Evolutionary conservation across 2,113 vertebrate species (phyloP), one percentile per base, ranked within the genome.

Genomic region (Phoxinus phoxinus): DNA sequence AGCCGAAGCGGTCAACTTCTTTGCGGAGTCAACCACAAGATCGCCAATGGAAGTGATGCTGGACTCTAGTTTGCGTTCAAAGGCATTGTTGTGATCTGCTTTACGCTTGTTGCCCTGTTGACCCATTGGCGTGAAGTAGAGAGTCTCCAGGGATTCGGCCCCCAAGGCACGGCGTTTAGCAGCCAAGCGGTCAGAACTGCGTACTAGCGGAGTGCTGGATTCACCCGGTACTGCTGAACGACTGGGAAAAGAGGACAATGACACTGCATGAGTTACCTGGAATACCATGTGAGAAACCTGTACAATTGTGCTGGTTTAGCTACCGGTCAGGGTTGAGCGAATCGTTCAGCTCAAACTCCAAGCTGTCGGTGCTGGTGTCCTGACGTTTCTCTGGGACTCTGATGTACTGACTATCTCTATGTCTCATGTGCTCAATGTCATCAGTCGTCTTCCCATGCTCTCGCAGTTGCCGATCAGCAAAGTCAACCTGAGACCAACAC

Each of bases 71-170:
- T 92, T 94, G 0, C 90, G 84, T 0, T 92, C 92, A 0, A 53
- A 78, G 6, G 10, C 59, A 44, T 80, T 75, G 25, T 90, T 92
- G 21, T 53, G 35, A 1, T 10, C 12, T 6, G 3, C 32, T 2
- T 86, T 37, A 9, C 27, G 71, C 11, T 71, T 56, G 11, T 30
- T 48, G 32, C 90, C 90, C 86, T 90, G 85, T 53, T 89, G 7
- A 48, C 92, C 93, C 86, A 96, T 94, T 5, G 97, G 97, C 0
- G 97, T 98, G 37, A 98, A 98, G 90, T 96, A 97, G 21, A 98
- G 93, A 0, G 95, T 97, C 90, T 97, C 96, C 86, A 96, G 80
- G 1, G 97, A 97, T 11, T 96, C 96, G 0, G 91, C 87, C 8
- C 92, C 93, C 0, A 85, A 84, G 3, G 93, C 92, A 3, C 88